Evolutionary conservation across 2,113 vertebrate species (phyloP).

Genomic region (Actinemys pallida): DNA sequence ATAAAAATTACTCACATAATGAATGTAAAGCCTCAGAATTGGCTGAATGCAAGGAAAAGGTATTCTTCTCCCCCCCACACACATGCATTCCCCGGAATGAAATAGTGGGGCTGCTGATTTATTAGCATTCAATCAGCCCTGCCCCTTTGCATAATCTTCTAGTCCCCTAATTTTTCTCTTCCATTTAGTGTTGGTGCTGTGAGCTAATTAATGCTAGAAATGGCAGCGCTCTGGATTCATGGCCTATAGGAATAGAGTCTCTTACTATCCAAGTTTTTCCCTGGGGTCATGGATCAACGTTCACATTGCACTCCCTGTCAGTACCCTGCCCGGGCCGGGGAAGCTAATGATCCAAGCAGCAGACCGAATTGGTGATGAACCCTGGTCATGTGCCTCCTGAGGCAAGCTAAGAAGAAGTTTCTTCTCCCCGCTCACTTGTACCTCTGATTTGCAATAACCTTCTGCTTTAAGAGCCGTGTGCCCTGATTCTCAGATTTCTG

Average conservation of each 20-base stretch:
- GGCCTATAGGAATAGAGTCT: slow-evolving; percentile 42
- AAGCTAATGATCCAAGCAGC: no score
- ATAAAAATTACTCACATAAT: neutral
- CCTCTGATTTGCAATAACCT: slow-evolving; percentile 37
- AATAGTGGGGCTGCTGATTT: neutral
- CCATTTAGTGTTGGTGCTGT: slow-evolving; percentile 29
- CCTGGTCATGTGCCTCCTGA: no score
- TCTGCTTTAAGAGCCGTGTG: slow-evolving; percentile 58
- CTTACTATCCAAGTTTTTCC: slow-evolving; percentile 17
- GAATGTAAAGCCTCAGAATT: neutral
- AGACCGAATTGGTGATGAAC: no score
- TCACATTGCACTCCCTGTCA: no score
- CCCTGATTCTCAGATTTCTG: slow-evolving; percentile 54
- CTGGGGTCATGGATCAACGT: no score
- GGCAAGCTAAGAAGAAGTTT: no score
- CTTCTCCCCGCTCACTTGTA: neutral
- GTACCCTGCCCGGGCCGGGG: no score
- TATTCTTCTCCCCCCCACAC: neutral
- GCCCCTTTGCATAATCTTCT: slow-evolving; percentile 39
- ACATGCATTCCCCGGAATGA: neutral
- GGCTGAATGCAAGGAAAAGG: neutral
- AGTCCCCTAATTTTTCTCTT: slow-evolving; percentile 44
- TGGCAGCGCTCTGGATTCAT: slow-evolving; percentile 34
- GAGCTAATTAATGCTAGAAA: slow-evolving; percentile 55
- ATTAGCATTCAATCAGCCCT: slow-evolving; percentile 24